Conservation (phyloP, 37 sponge, comb jelly and placozoan genomes). For the Theonella swinhoei region DNA sequence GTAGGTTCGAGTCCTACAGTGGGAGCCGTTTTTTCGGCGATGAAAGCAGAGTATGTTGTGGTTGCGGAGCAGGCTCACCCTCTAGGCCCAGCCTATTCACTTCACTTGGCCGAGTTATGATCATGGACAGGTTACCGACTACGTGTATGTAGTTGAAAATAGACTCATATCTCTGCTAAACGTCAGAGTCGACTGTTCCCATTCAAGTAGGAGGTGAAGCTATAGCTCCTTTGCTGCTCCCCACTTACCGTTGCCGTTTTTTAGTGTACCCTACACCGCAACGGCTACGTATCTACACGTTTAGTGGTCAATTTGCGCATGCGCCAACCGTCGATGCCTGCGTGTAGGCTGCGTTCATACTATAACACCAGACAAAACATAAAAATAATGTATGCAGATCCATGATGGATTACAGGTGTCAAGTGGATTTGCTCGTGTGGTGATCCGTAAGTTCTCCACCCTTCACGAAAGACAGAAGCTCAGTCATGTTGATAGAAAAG, state of each 20-base stretch:
- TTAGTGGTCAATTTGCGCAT: background rate
- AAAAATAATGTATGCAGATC: background rate
- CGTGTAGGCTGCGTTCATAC: background rate
- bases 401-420: background rate
- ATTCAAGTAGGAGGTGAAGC: background rate
- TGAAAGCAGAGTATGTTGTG: no score
- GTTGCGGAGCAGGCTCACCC: no score
- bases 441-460: conserved; percentile 1
- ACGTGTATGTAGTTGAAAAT: no score
- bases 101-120: no score
- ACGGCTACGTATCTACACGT: background rate
- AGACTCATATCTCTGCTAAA: background rate
- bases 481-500: background rate
- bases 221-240: background rate
- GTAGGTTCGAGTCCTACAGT: no score
- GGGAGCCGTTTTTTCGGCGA: no score
- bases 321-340: background rate
- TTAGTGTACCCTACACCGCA: background rate
- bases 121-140: no score
- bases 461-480: background rate
- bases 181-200: background rate
- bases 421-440: conserved; percentile 15
- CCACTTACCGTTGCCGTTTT: background rate
- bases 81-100: no score
- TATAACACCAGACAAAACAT: background rate